These are phyloP conservation scores for Eidolon helvum DNA, from an alignment of 2,113 vertebrate species.

Conservation along the genomic window DNA sequence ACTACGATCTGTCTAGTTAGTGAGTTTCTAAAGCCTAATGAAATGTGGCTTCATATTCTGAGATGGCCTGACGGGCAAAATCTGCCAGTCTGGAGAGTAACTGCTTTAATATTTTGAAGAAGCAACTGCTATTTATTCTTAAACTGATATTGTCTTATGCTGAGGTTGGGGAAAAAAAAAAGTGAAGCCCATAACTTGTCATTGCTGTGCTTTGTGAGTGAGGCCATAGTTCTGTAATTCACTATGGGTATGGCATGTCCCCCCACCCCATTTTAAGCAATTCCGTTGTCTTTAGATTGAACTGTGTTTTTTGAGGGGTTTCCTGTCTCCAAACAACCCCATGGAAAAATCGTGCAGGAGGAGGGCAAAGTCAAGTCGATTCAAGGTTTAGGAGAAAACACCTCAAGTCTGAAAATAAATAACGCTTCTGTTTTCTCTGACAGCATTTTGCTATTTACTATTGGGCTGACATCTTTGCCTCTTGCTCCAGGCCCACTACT, in stretches of 20 bases:
- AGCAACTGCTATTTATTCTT: neutral
- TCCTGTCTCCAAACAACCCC: neutral
- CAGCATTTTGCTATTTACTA: accelerated
- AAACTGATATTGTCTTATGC: neutral
- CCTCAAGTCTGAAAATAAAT: neutral
- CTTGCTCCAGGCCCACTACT: accelerated
- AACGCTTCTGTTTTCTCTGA: neutral
- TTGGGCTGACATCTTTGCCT: neutral
- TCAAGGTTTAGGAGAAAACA: neutral
- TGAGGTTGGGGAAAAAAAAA: neutral
- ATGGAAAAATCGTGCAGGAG: neutral
- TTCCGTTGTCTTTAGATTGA: neutral
- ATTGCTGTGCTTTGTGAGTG: neutral
- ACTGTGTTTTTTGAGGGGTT: neutral
- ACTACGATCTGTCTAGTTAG: no score
- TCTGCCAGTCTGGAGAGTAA: neutral
- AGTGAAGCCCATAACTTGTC: no score
- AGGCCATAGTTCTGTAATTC: neutral
- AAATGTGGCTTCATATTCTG: neutral
- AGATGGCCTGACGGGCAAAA: neutral
- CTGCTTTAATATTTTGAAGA: neutral
- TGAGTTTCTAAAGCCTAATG: neutral
- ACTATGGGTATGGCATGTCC: accelerated
- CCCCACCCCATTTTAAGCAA: neutral
- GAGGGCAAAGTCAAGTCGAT: neutral